These are phyloP conservation scores for Oreochromis mossambicus DNA, from an alignment of 2,797 vertebrate species.

Conservation along the genomic window DNA sequence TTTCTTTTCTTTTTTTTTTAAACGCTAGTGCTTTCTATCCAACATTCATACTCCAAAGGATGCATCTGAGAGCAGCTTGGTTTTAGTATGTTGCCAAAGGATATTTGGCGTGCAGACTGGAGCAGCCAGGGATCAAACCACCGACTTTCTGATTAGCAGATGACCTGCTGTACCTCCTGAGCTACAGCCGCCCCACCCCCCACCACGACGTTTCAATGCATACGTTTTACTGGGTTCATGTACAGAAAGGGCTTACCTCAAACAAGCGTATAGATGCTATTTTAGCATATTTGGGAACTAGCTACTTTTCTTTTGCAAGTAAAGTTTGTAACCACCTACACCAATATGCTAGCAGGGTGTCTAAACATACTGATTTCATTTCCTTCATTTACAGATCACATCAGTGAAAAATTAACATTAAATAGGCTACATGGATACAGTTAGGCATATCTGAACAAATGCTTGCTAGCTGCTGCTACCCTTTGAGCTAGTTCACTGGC, in stretches of 20 bases:
- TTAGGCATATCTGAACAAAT: not conserved
- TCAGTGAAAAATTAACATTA: not conserved
- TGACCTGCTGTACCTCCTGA: not conserved
- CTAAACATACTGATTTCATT: not conserved
- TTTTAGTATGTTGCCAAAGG: not conserved
- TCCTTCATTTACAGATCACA: not conserved
- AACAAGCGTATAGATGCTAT: not conserved
- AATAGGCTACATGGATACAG: not conserved
- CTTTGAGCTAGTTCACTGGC: constrained; percentile 24
- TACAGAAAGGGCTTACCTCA: not conserved
- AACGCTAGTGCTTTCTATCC: not conserved
- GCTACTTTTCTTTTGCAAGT: not conserved
- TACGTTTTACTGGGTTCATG: not conserved
- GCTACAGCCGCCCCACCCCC: not conserved
- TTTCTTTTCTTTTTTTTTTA: not conserved
- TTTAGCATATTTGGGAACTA: not conserved
- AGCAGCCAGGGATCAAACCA: not conserved
- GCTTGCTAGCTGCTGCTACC: not conserved
- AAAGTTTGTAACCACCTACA: not conserved
- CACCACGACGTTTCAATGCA: not conserved
- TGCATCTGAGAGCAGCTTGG: not conserved
- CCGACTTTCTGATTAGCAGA: not conserved
- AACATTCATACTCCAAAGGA: not conserved
- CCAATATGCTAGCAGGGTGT: not conserved
- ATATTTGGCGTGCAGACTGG: not conserved